Conservation (phyloP, 2,113 vertebrate species). For the Puntigrus tetrazona region DNA sequence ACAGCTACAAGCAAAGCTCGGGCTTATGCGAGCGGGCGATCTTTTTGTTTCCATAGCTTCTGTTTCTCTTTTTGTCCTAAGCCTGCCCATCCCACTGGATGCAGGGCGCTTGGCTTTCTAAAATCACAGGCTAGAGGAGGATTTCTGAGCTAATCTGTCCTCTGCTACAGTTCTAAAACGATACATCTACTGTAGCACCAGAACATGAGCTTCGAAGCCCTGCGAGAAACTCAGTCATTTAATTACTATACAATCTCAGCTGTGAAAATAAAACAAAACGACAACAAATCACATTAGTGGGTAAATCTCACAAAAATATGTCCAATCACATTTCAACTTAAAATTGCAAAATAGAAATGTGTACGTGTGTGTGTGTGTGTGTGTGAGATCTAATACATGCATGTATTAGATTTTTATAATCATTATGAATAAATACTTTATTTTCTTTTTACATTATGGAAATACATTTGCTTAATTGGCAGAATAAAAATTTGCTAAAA, state of each 20-base stretch:
- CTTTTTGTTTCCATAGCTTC: constrained; percentile 24
- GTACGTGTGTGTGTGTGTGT: no score
- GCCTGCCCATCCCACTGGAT: background rate
- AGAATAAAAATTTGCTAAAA: background rate
- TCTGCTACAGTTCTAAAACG: background rate
- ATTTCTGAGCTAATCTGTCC: constrained; percentile 26
- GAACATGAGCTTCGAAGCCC: background rate
- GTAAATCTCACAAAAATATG: constrained; percentile 1
- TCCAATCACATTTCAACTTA: background rate
- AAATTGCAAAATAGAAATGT: background rate
- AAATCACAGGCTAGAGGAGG: constrained; percentile 1
- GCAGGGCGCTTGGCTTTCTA: background rate
- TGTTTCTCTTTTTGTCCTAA: constrained; percentile 5
- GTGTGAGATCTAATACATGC: no score
- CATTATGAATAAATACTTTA: no score
- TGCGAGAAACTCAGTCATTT: background rate
- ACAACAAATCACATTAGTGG: background rate
- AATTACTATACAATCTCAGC: background rate
- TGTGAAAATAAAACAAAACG: background rate
- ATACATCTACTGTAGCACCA: background rate
- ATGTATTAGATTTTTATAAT: no score
- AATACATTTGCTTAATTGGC: background rate
- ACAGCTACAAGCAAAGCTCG: constrained; percentile 47
- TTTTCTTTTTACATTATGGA: no score
- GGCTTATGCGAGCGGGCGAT: constrained; percentile 13